Evolutionary conservation across 35 echinoderm and acorn worm genomes (phyloP).

Genomic region (Hemicentrotus pulcherrimus): DNA sequence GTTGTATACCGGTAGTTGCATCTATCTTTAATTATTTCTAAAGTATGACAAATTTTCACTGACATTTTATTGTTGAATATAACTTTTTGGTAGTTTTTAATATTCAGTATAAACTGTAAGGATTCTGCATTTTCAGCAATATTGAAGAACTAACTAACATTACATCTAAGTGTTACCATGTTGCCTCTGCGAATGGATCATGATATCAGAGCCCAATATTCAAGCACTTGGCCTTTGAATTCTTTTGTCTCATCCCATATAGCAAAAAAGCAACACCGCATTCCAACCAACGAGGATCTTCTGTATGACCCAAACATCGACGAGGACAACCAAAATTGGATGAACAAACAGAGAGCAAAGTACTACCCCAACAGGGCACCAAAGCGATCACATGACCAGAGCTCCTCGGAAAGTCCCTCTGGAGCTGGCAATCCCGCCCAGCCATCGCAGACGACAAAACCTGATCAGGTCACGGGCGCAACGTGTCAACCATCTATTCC

Average conservation of each 20-base stretch:
- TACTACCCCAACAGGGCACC: slow-evolving; percentile 59
- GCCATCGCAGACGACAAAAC: neutral
- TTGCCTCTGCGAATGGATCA: too few relatives aligned
- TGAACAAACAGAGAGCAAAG: slow-evolving; percentile 79
- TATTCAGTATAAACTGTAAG: too few relatives aligned
- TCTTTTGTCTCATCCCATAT: neutral
- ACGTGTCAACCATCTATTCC: slow-evolving; percentile 11
- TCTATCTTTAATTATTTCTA: too few relatives aligned
- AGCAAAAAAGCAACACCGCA: slow-evolving; percentile 59
- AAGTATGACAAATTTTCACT: too few relatives aligned
- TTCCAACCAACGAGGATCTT: slow-evolving; percentile 91
- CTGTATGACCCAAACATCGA: slow-evolving; percentile 95
- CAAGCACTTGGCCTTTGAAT: too few relatives aligned
- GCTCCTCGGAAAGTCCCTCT: slow-evolving; percentile 15
- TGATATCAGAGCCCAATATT: too few relatives aligned
- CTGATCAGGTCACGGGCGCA: slow-evolving; percentile 63
- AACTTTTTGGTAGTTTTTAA: too few relatives aligned
- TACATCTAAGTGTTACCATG: too few relatives aligned
- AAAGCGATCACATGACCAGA: neutral
- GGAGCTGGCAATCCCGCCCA: neutral
- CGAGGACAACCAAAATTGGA: slow-evolving; percentile 91
- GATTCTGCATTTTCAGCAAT: too few relatives aligned
- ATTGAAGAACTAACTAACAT: too few relatives aligned
- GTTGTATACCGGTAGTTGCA: too few relatives aligned
- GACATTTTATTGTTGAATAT: too few relatives aligned